Conservation (phyloP, 2,888 invertebrate species). For the Theretra japonica region DNA sequence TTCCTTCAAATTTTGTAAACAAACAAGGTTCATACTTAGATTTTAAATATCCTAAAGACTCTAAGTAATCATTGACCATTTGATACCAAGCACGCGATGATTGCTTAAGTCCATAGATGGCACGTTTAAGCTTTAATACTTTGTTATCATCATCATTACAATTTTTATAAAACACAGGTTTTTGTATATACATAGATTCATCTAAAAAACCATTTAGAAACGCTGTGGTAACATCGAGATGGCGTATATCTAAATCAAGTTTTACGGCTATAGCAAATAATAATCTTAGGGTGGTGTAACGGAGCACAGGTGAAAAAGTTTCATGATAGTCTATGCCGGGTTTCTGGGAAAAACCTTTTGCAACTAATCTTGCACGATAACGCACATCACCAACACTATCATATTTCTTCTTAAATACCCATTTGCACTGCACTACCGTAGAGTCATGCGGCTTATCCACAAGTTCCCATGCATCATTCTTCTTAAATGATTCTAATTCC, state of each 20-base stretch:
- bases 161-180: conserved; percentile 24
- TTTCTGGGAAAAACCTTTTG: conserved; percentile 17
- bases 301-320: conserved; percentile 26
- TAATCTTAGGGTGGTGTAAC: conserved; percentile 28
- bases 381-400: conserved; percentile 9
- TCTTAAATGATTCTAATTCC: conserved; percentile 38
- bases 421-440: neutral
- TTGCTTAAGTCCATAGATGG: conserved; percentile 35
- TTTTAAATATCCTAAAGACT: conserved; percentile 25
- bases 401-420: conserved; percentile 26
- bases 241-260: neutral
- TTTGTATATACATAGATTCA: conserved; percentile 27
- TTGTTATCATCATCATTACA: neutral
- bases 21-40: conserved; percentile 33
- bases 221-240: conserved; percentile 3
- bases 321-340: conserved; percentile 28
- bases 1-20: conserved; percentile 25
- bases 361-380: conserved; percentile 33
- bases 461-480: conserved; percentile 41
- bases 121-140: conserved; percentile 34
- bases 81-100: neutral
- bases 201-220: conserved; percentile 32
- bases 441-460: conserved; percentile 30
- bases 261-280: conserved; percentile 32
- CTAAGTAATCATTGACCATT: neutral